phyloP scores from a whole-genome alignment of 1,140 invertebrate genomes.

The Tetramorium parvispinum region DNA sequence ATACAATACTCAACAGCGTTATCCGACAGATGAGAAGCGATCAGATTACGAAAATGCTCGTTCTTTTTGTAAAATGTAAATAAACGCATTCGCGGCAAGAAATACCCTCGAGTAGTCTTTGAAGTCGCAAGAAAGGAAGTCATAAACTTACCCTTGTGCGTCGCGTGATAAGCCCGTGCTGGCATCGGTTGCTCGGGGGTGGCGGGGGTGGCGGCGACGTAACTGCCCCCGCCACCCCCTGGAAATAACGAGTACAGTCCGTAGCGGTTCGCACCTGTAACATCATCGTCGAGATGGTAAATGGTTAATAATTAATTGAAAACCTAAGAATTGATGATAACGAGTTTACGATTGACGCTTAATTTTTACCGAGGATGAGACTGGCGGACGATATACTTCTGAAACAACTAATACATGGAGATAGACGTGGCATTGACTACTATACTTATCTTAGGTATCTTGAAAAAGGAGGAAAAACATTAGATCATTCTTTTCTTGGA shows the following conservation, averaged over 20 bases:
- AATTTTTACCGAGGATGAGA: background rate
- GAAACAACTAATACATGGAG: background rate
- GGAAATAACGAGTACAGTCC: slow-evolving; percentile 88
- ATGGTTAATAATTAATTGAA: slow-evolving; percentile 40
- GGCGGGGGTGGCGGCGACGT: slow-evolving; percentile 84
- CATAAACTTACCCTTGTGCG: slow-evolving; percentile 85
- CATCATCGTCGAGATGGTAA: slow-evolving; percentile 66
- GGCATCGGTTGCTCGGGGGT: slow-evolving; percentile 84
- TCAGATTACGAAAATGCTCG: background rate
- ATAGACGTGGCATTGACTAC: background rate
- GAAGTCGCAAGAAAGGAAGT: slow-evolving; percentile 42
- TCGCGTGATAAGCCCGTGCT: slow-evolving; percentile 86
- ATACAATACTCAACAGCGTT: background rate
- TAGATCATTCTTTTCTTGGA: background rate
- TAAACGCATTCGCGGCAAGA: background rate
- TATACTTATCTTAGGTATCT: background rate
- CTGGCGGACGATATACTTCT: background rate
- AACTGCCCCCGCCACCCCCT: slow-evolving; percentile 83
- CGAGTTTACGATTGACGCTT: background rate
- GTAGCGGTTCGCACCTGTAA: slow-evolving; percentile 86
- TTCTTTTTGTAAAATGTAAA: background rate
- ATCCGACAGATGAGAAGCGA: background rate
- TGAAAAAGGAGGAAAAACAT: background rate
- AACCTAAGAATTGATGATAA: slow-evolving; percentile 3
- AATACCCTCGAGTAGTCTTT: background rate